Percentiles rank a stretch among this genome's conserved stretches.
Conservation (phyloP, 1,140 invertebrate genomes). For the Drosophila funebris region DNA sequence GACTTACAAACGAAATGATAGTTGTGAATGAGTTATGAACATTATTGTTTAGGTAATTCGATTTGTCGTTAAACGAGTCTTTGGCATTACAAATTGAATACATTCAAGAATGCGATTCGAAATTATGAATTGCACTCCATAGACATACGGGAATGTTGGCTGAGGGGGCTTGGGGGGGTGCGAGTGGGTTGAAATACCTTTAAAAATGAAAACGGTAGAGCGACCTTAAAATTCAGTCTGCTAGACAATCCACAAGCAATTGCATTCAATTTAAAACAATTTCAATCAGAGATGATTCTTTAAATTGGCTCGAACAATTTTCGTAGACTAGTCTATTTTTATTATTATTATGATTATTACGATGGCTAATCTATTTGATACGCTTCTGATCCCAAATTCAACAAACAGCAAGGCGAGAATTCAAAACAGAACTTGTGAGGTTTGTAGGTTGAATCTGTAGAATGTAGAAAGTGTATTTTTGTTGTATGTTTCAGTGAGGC, state of each 20-base stretch:
- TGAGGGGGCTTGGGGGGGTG: no score
- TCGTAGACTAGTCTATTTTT: constrained; percentile 1
- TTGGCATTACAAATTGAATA: no score
- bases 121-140: not conserved
- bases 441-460: not conserved
- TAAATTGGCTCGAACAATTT: not conserved
- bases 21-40: constrained; percentile 21
- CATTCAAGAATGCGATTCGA: not conserved
- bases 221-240: not conserved
- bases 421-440: not conserved
- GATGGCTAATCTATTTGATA: not conserved
- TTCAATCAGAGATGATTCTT: constrained; percentile 6
- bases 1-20: not conserved
- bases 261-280: constrained; percentile 16
- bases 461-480: not conserved
- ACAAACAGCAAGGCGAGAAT: not conserved
- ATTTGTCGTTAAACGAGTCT: not conserved
- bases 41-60: constrained; percentile 21
- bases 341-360: not conserved
- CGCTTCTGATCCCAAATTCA: not conserved
- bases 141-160: no score
- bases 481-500: no score
- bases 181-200: not conserved
- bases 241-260: not conserved
- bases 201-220: not conserved